phyloP scores from a whole-genome alignment of 2,797 vertebrate species.

The Poeciliopsis turneri region DNA sequence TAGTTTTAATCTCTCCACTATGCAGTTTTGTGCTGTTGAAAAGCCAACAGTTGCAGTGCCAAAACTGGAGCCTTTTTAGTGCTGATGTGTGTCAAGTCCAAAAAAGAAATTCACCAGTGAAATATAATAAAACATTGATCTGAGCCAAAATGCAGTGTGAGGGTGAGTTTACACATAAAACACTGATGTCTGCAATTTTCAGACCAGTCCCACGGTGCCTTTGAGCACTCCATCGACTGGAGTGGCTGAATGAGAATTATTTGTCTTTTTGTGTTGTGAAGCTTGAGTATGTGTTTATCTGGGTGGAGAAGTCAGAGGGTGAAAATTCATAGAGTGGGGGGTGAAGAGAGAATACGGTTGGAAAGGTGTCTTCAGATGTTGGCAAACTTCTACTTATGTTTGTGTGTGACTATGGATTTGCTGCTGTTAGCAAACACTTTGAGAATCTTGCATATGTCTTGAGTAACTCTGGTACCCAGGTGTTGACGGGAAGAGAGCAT shows the following conservation, averaged over 20 bases:
- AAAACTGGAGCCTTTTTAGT: not conserved
- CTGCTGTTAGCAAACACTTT: not conserved
- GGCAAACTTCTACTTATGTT: not conserved
- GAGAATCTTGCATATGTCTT: not conserved
- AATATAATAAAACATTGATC: not conserved
- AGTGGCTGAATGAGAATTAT: not conserved
- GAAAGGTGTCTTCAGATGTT: not conserved
- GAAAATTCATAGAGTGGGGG: not conserved
- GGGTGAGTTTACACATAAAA: not conserved
- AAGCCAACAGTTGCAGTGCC: not conserved
- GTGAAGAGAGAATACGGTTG: not conserved
- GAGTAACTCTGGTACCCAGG: not conserved
- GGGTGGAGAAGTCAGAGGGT: not conserved
- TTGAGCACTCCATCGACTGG: not conserved
- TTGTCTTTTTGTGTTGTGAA: not conserved
- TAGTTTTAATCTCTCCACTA: not conserved
- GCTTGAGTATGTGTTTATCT: not conserved
- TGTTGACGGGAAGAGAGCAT: not conserved
- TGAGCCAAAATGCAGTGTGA: not conserved
- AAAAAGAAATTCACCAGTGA: not conserved
- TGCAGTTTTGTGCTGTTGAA: not conserved
- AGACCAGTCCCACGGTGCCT: not conserved
- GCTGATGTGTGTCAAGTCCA: not conserved
- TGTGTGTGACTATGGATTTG: not conserved
- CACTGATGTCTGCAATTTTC: not conserved